A percentile compares a stretch with the other conserved stretches of the same genome.
Evolutionary conservation across 2,797 vertebrate species (phyloP).

Genomic region (Psittacula derbiana): DNA sequence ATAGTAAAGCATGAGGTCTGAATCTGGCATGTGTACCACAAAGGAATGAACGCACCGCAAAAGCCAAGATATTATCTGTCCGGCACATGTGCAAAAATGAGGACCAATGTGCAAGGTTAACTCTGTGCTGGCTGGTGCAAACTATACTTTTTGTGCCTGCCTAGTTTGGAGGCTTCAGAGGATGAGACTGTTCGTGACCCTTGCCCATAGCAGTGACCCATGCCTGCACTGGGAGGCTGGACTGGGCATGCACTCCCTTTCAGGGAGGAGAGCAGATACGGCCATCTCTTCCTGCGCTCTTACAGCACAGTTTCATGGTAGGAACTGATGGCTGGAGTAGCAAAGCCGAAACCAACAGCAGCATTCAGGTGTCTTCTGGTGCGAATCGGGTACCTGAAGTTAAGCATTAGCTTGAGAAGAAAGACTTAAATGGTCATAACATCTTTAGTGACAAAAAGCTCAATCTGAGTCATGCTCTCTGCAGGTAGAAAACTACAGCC

Average conservation of each 20-base stretch:
- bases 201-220: not conserved
- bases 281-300: not conserved
- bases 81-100: not conserved
- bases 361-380: not conserved
- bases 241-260: not conserved
- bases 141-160: not conserved
- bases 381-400: not conserved
- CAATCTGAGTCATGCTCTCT: not conserved
- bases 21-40: not conserved
- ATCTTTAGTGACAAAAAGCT: not conserved
- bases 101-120: not conserved
- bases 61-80: not conserved
- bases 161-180: fast-evolving
- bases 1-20: not conserved
- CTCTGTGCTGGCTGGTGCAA: not conserved
- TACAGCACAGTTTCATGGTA: fast-evolving
- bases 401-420: not conserved
- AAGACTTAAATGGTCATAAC: not conserved
- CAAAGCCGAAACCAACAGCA: not conserved
- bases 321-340: not conserved
- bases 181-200: fast-evolving
- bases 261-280: not conserved
- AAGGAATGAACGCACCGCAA: not conserved
- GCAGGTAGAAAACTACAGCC: not conserved
- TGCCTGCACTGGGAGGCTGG: not conserved